Conservation (phyloP, 2,888 invertebrate genomes). For the Ophion obscuratus region DNA sequence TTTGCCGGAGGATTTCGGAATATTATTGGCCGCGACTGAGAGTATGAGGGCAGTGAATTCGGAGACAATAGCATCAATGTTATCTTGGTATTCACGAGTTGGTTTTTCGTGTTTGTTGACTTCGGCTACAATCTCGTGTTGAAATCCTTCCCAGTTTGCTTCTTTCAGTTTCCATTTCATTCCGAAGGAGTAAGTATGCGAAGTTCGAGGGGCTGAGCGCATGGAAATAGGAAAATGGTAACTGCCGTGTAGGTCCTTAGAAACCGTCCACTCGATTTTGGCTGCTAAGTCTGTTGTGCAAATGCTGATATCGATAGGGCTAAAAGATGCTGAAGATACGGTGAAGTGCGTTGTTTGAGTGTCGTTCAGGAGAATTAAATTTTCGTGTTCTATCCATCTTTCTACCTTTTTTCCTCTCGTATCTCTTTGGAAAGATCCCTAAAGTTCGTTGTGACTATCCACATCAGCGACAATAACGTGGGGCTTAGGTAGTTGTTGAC, state of each 20-base stretch:
- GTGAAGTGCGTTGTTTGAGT: constrained; percentile 67
- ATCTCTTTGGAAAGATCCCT: constrained; percentile 60
- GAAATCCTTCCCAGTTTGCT: constrained; percentile 60
- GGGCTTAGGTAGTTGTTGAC: constrained; percentile 68
- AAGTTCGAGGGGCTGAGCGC: neutral
- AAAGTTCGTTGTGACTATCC: constrained; percentile 64
- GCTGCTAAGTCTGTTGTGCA: constrained; percentile 47
- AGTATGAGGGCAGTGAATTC: constrained; percentile 50
- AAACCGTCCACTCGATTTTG: constrained; percentile 47
- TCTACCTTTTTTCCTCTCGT: constrained; percentile 65
- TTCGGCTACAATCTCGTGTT: constrained; percentile 36
- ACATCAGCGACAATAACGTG: constrained; percentile 71
- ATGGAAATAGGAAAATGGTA: constrained; percentile 68
- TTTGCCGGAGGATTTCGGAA: constrained; percentile 47
- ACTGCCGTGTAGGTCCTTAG: constrained; percentile 43
- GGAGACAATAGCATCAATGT: constrained; percentile 48
- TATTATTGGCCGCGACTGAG: constrained; percentile 49
- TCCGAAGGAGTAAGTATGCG: neutral
- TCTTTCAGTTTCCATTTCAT: constrained; percentile 64
- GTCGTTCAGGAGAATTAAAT: constrained; percentile 58
- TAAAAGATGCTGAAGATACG: constrained; percentile 33
- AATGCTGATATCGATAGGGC: constrained; percentile 64
- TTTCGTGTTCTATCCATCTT: constrained; percentile 50
- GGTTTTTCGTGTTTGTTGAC: constrained; percentile 9
- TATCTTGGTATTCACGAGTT: neutral